Evolutionary conservation across 2,888 invertebrate genomes (phyloP).

Genomic region (Catocala fraxini): DNA sequence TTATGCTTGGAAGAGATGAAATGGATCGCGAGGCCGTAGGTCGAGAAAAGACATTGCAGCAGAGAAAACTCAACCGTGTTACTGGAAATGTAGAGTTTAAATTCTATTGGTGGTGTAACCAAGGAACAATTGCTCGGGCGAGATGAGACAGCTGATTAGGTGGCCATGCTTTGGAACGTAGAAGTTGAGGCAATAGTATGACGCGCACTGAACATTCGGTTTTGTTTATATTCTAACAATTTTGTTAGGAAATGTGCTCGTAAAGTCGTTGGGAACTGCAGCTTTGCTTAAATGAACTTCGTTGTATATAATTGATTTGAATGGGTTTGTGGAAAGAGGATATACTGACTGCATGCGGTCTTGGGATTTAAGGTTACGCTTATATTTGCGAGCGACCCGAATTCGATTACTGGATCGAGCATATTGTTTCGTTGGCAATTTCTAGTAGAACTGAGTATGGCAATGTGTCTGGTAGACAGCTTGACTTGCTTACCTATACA

Average conservation of each 20-base stretch:
- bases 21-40: constrained; percentile 84
- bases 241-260: constrained; percentile 22
- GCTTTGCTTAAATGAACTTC: neutral
- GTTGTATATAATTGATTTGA: constrained; percentile 2
- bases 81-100: constrained; percentile 47
- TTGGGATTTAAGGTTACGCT: no score
- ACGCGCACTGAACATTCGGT: constrained; percentile 47
- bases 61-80: constrained; percentile 46
- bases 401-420: no score
- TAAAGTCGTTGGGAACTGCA: constrained; percentile 16
- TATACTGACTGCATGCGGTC: no score
- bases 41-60: constrained; percentile 56
- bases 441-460: no score
- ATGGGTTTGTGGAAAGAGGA: neutral
- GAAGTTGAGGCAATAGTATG: constrained; percentile 51
- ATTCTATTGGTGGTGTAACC: constrained; percentile 46
- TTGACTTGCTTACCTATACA: no score
- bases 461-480: no score
- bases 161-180: constrained; percentile 60
- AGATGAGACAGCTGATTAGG: constrained; percentile 80
- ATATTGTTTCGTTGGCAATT: no score
- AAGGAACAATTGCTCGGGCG: constrained; percentile 70
- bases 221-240: constrained; percentile 50
- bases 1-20: constrained; percentile 83
- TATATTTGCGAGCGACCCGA: no score